These are phyloP conservation scores for Pterois miles DNA, from an alignment of 2,797 vertebrate genomes.

Conservation along the genomic window DNA sequence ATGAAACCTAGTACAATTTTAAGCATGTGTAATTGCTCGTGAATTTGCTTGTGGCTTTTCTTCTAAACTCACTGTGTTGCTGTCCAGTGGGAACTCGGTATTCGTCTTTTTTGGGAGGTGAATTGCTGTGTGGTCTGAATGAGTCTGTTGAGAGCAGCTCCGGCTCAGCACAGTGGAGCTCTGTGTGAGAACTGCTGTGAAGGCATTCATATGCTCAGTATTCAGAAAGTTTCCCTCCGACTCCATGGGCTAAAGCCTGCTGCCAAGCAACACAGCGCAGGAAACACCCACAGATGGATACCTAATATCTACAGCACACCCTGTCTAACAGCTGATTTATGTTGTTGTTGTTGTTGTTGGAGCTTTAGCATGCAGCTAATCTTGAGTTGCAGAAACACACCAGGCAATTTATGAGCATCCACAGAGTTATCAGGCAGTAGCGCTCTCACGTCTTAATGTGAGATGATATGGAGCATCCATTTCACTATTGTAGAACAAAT, in stretches of 20 bases:
- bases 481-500: neutral
- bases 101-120: constrained; percentile 55
- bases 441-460: constrained; percentile 4
- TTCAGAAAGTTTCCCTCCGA: constrained; percentile 69
- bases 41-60: neutral
- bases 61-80: constrained; percentile 8
- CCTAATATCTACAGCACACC: constrained; percentile 40
- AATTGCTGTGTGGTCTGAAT: constrained; percentile 67
- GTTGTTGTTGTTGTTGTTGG: constrained; percentile 30
- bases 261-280: constrained; percentile 61
- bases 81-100: constrained; percentile 35
- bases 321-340: constrained; percentile 40
- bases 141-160: constrained; percentile 60
- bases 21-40: neutral
- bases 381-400: constrained; percentile 17
- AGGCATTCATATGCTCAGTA: constrained; percentile 73
- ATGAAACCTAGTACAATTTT: constrained; percentile 9
- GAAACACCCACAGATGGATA: constrained; percentile 58
- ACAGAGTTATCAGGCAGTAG: neutral
- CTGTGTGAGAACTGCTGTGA: constrained; percentile 66
- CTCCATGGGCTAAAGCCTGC: constrained; percentile 47
- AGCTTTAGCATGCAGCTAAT: constrained; percentile 17
- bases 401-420: constrained; percentile 5
- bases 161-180: constrained; percentile 66
- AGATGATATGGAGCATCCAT: neutral